Base-by-base conservation (phyloP, 2,888 invertebrate genomes). In the Hanleya hanleyi region DNA sequence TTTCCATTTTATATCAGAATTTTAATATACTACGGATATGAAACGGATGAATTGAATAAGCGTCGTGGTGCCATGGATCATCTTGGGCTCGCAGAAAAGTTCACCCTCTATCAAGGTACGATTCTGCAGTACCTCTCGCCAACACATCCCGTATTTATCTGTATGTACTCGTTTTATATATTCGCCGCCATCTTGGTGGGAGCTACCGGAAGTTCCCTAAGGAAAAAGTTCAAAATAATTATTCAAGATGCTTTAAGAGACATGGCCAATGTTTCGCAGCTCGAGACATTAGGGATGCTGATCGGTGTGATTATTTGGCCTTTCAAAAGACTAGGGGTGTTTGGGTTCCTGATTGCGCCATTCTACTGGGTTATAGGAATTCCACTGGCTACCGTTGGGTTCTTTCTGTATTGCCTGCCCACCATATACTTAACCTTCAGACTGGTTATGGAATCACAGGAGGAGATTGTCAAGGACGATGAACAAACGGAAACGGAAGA, bases 251-350 rank as follows among this genome's bases (percentile, higher is more conserved):
- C 81, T 1, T 81, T 82, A 68, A 69, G 70, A 7, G 82, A 82
- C 51, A 64, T 82, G 32, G 76, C 77, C 49, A 71, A 71, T n/a
- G 49, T 78, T 0, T 81, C 82, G 0, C 80, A 78, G 74, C 64
- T 80, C 6, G 75, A 74, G 26, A 71, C 76, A 1, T 50, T 82
- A 3, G 67, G 71, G 1, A 62, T 80, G 62, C 22, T 79, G 12
- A 77, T 79, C 15, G 65, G 70, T 9, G 77, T 80, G 67, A 51
- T 80, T 32, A 71, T 82, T 33, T 81, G 80, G 80, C 82, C 82
- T 0, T 82, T 82, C 70, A 69, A 76, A 64, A 69, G 71, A 33
- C 78, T 57, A 57, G 81, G 81, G 18, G 22, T 77, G 5, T 37
- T 74, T 2, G 81, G 81, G 5, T 74, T 74, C 51, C 15, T 76